A percentile compares a stretch with the other conserved stretches of the same genome.
Conservation (phyloP, 2,888 invertebrate species). For the Sesamia inferens region DNA sequence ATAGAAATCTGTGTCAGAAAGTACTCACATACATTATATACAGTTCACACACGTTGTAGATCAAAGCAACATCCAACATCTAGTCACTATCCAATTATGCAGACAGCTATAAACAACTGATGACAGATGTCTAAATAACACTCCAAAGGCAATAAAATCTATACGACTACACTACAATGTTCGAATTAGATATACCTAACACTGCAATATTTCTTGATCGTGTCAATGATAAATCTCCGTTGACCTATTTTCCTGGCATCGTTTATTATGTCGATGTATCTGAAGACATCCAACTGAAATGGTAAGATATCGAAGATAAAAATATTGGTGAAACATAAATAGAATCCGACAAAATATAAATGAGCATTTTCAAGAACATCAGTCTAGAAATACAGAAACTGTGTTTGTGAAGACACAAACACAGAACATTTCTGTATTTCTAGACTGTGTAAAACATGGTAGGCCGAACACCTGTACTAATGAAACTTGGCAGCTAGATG, state of each 20-base stretch:
- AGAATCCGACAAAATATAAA: slow-evolving; percentile 2
- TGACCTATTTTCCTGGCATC: slow-evolving; percentile 49
- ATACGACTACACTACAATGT: slow-evolving; percentile 32
- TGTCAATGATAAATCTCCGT: slow-evolving; percentile 50
- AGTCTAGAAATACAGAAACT: neutral
- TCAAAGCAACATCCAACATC: slow-evolving; percentile 23
- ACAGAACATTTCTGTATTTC: no score
- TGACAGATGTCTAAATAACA: slow-evolving; percentile 42
- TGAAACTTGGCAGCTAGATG: slow-evolving; percentile 36
- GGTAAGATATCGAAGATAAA: slow-evolving; percentile 47
- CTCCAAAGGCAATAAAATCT: slow-evolving; percentile 41
- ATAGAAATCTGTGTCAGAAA: slow-evolving; percentile 34
- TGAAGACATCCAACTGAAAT: slow-evolving; percentile 35
- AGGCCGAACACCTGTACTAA: slow-evolving; percentile 34
- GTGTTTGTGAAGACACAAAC: slow-evolving; percentile 20
- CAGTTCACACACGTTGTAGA: slow-evolving; percentile 3
- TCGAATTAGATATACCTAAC: slow-evolving; percentile 41
- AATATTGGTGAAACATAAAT: slow-evolving; percentile 9
- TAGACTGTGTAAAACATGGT: slow-evolving; percentile 3
- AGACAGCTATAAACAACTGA: slow-evolving; percentile 29
- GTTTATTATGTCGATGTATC: slow-evolving; percentile 50
- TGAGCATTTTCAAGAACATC: slow-evolving; percentile 4
- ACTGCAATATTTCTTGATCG: slow-evolving; percentile 47
- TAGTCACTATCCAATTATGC: slow-evolving; percentile 3
- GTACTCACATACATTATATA: no score